Percentiles rank a stretch among this genome's conserved stretches.
These are phyloP conservation scores for Bufo bufo DNA, from an alignment of 2,113 vertebrate genomes.

Conservation along the genomic window DNA sequence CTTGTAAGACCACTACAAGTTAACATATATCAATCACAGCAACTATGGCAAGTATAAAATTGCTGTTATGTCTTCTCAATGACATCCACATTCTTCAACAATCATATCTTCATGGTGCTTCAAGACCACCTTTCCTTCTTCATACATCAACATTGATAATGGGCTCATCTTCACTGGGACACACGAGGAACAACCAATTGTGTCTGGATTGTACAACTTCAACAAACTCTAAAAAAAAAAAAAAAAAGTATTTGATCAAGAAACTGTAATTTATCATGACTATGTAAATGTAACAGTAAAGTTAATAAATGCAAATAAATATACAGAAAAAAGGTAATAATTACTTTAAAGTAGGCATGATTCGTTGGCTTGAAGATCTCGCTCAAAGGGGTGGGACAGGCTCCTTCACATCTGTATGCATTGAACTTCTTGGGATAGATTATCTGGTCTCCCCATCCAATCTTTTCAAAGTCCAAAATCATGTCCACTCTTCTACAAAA, in stretches of 20 bases:
- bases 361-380: constrained; percentile 87
- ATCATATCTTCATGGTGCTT: constrained; percentile 85
- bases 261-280: not conserved
- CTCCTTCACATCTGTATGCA: constrained; percentile 84
- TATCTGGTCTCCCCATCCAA: constrained; percentile 87
- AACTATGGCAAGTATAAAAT: no score
- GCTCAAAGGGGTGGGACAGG: constrained; percentile 79
- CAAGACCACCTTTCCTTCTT: constrained; percentile 78
- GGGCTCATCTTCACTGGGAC: constrained; percentile 80
- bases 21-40: no score
- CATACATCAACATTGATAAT: constrained; percentile 84
- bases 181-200: constrained; percentile 77
- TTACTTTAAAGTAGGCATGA: constrained; percentile 90
- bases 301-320: no score
- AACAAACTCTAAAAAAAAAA: constrained; percentile 77
- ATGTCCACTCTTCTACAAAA: constrained; percentile 80
- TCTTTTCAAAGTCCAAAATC: constrained; percentile 87
- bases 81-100: constrained; percentile 86
- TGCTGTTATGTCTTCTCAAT: constrained; percentile 13
- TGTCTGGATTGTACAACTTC: constrained; percentile 77
- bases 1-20: no score
- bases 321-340: not conserved
- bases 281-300: not conserved
- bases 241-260: not conserved
- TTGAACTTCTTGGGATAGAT: constrained; percentile 83